Conservation (phyloP, 2,888 invertebrate genomes). For the Carterocephalus palaemon region DNA sequence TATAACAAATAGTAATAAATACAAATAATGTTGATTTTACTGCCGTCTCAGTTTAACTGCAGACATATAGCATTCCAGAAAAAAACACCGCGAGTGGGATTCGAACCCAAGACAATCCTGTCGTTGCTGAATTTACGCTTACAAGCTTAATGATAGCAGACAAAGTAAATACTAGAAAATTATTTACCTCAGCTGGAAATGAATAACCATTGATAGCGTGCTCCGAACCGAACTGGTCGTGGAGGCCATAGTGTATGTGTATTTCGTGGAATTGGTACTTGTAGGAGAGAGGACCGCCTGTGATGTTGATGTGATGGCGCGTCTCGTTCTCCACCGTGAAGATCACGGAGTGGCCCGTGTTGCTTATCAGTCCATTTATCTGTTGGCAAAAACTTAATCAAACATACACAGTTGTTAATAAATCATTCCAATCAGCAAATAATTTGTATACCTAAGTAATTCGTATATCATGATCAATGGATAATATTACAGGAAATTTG, state of each 20-base stretch:
- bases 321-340: slow-evolving; percentile 94
- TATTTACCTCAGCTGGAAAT: slow-evolving; percentile 96
- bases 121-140: too few relatives aligned
- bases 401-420: too few relatives aligned
- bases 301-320: slow-evolving; percentile 92
- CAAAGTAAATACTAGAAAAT: background rate
- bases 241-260: slow-evolving; percentile 94
- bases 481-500: too few relatives aligned
- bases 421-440: too few relatives aligned
- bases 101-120: too few relatives aligned
- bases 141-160: slow-evolving; percentile 14
- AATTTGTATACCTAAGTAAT: too few relatives aligned
- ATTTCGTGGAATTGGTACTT: slow-evolving; percentile 97
- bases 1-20: too few relatives aligned
- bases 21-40: too few relatives aligned
- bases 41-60: too few relatives aligned
- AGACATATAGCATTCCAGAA: too few relatives aligned
- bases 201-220: slow-evolving; percentile 97
- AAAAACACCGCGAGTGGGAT: too few relatives aligned
- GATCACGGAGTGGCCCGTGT: slow-evolving; percentile 96
- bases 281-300: slow-evolving; percentile 97
- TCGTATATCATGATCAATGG: too few relatives aligned
- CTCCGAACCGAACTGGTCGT: slow-evolving; percentile 96
- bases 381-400: slow-evolving; percentile 60
- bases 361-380: slow-evolving; percentile 93